Conservation (phyloP, 2,797 vertebrate genomes). For the Ceyx erithaca region DNA sequence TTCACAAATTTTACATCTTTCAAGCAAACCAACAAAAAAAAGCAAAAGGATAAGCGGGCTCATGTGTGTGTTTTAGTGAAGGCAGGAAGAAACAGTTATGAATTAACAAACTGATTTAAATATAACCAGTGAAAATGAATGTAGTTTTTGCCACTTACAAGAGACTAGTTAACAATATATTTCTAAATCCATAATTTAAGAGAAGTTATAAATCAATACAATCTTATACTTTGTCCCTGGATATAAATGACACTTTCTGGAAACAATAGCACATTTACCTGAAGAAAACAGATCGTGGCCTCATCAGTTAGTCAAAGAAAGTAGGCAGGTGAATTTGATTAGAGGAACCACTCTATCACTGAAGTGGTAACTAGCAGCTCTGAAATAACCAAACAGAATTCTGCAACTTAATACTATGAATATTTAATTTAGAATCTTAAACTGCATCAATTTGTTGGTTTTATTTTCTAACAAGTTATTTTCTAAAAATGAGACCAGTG, state of each 20-base stretch:
- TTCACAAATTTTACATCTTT: neutral
- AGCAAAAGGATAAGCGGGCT: neutral
- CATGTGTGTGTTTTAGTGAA: neutral
- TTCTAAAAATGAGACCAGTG: neutral
- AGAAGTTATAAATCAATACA: neutral
- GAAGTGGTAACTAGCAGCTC: neutral
- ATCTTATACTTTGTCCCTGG: neutral
- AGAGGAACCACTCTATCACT: neutral
- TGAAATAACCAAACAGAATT: neutral
- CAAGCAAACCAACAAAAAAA: neutral
- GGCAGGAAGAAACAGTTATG: neutral
- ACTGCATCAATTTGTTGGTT: neutral
- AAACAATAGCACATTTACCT: neutral
- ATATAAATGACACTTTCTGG: neutral
- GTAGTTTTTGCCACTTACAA: neutral
- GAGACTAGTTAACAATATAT: neutral
- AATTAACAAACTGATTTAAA: neutral
- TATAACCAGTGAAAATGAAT: neutral
- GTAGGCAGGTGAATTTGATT: neutral
- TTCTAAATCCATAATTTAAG: neutral
- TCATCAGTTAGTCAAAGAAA: neutral
- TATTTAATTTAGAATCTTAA: neutral
- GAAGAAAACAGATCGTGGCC: neutral
- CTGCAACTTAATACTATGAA: neutral
- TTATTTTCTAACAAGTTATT: neutral